Base-by-base conservation (phyloP, 1,140 invertebrate genomes). In the Cotesia typhae region DNA sequence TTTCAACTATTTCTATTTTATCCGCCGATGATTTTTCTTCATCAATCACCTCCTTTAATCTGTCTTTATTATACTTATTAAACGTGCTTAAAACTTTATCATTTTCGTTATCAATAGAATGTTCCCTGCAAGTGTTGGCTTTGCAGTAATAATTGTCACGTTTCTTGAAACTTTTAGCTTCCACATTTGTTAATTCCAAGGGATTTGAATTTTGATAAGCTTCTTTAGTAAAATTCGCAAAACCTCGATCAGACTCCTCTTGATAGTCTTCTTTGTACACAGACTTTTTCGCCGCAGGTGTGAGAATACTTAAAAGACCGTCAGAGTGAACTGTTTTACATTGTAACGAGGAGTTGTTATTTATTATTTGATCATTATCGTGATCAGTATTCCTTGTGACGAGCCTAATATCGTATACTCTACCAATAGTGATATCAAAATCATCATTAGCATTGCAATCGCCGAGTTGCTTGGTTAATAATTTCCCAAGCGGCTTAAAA, bases 281-380 rank as follows among this genome's bases (percentile, higher is more conserved):
- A 4, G 80, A 83, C 12, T 73, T 71, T 53, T 67, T 79, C 63
- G 69, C 65, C 7, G 38, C 75, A 47, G 66, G 82, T 70, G 65
- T 73, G 4, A 83, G 70, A 4, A 83, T 66, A 35, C 80, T 77
- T 36, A 80, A 75, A 5, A 82, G 74, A 70, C 82, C 76, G 28
- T 82, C 77, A 5, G 76, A 74, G 52, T 82, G 81, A 51, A 83
- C 80, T 51, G 82, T 80, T 53, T 81, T 76, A 10, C 81, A 80
- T 57, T 81, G 78, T 12, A 83, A 55, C 7, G 76, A 78, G 2
- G 75, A 76, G 36, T 81, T 81, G 67, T 83, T 81, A 61, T 47
- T 47, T 2, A 47, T 47, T 10, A 83, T 83, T 72, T 78, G 80
- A 68, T 83, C 81, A 37, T 81, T 76, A 66, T 78, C 83, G 71